A percentile compares a stretch with the other conserved stretches of the same genome.
Evolutionary conservation across 2,113 vertebrate species (phyloP).

Genomic region (Nesogale talazaci): DNA sequence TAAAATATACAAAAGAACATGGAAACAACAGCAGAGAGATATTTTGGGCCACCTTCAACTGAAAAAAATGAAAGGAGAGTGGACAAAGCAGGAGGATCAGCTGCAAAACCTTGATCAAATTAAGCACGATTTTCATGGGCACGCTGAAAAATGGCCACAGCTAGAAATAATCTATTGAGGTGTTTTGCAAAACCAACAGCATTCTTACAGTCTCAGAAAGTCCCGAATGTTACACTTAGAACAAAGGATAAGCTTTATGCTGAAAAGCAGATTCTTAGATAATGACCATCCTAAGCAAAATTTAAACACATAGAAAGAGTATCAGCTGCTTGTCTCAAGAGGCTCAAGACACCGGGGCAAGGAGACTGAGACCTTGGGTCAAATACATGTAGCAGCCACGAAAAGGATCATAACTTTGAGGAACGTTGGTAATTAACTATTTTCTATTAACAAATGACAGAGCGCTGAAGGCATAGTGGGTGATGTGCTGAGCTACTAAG

Average conservation of each 20-base stretch:
- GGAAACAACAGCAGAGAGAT: no score
- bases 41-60: no score
- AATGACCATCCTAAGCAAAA: background rate
- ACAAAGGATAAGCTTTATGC: background rate
- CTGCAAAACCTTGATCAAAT: no score
- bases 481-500: no score
- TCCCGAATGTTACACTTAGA: background rate
- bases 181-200: background rate
- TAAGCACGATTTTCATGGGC: no score
- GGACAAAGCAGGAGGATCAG: no score
- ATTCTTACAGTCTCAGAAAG: background rate
- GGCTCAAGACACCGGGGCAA: background rate
- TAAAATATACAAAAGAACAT: no score
- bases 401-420: background rate
- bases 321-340: background rate
- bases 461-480: no score
- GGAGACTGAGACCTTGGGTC: background rate
- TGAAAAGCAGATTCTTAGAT: slow-evolving; percentile 25
- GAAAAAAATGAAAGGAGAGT: no score
- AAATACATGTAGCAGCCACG: background rate
- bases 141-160: no score
- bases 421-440: background rate
- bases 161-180: no score
- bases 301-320: slow-evolving; percentile 8
- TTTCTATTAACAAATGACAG: slow-evolving; percentile 6